These are phyloP conservation scores for Mesembrinibis cayennensis DNA, from an alignment of 2,113 vertebrate genomes.

Conservation along the genomic window DNA sequence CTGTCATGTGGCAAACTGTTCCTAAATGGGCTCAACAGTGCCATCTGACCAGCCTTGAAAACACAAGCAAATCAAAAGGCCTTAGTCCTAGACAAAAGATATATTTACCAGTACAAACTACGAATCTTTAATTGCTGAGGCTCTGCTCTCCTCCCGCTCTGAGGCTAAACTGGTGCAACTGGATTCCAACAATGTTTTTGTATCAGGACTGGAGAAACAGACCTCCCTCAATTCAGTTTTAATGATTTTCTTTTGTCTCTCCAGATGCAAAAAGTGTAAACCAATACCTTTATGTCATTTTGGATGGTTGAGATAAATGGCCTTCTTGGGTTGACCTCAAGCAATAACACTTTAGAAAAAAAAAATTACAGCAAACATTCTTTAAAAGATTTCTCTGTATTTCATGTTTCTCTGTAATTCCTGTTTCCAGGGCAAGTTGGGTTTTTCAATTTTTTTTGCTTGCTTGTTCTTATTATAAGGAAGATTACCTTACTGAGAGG, in stretches of 20 bases:
- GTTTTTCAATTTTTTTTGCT: neutral
- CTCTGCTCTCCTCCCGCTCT: neutral
- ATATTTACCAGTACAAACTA: neutral
- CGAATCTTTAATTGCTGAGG: neutral
- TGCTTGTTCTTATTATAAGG: neutral
- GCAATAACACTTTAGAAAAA: neutral
- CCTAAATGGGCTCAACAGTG: neutral
- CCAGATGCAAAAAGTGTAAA: neutral
- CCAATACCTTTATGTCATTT: neutral
- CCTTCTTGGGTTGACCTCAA: neutral
- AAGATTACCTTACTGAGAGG: neutral
- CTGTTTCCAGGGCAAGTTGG: conserved; percentile 19
- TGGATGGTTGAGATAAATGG: neutral
- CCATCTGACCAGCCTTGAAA: neutral
- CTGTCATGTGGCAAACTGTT: neutral
- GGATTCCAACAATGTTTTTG: neutral
- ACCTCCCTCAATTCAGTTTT: neutral
- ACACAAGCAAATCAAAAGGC: neutral
- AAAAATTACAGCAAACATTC: neutral
- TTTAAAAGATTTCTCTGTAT: neutral
- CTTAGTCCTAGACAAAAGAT: neutral
- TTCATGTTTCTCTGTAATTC: neutral
- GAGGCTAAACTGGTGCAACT: neutral
- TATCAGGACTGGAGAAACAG: neutral
- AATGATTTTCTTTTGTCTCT: neutral